Conservation (phyloP, 2,113 vertebrate species). For the Petroica traversi region DNA sequence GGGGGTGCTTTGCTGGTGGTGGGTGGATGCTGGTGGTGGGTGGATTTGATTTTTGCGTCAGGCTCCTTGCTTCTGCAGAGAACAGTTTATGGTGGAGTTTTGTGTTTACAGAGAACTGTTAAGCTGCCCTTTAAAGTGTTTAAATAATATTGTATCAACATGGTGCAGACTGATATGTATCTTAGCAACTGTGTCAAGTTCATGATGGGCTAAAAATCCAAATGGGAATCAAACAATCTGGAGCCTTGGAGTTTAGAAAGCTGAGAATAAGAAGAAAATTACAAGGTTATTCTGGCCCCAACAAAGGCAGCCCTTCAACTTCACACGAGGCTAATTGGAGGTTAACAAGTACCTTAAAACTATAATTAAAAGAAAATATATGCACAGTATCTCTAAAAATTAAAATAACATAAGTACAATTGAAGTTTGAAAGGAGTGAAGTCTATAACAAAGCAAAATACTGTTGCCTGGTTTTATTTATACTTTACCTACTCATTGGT, state of each 20-base stretch:
- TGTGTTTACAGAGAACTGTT: constrained; percentile 51
- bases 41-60: not conserved
- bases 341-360: not conserved
- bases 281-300: not conserved
- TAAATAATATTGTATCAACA: constrained; percentile 64
- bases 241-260: not conserved
- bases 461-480: not conserved
- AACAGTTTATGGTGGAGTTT: not conserved
- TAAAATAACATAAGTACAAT: not conserved
- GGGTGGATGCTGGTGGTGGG: not conserved
- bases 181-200: constrained; percentile 65
- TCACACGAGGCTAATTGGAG: not conserved
- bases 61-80: not conserved
- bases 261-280: constrained; percentile 12
- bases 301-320: not conserved
- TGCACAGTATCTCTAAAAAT: not conserved
- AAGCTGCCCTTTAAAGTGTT: constrained; percentile 61
- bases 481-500: not conserved
- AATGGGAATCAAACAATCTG: constrained; percentile 47
- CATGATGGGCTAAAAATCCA: constrained; percentile 45
- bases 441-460: not conserved
- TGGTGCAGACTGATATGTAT: constrained; percentile 43
- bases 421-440: not conserved
- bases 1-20: not conserved
- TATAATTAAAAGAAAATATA: not conserved